Evolutionary conservation across 2,113 vertebrate species (phyloP).

Genomic region (Phaetusa simplex): DNA sequence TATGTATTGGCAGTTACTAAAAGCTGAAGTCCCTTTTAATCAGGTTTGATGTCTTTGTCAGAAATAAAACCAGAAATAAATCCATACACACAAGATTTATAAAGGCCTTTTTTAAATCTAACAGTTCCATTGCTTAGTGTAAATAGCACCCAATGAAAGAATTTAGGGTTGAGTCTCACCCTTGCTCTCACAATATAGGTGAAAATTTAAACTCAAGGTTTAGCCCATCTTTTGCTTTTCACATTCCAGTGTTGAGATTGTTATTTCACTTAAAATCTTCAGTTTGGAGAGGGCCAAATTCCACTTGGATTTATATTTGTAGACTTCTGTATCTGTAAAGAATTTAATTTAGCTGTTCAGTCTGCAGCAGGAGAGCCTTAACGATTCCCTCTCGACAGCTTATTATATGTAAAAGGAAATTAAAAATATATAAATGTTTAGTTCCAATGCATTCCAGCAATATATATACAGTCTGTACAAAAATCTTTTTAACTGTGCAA

Average conservation of each 20-base stretch:
- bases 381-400: not conserved
- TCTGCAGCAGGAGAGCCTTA: not conserved
- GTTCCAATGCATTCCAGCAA: slow-evolving; percentile 20
- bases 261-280: not conserved
- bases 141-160: not conserved
- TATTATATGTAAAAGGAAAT: slow-evolving; percentile 32
- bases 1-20: not conserved
- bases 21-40: not conserved
- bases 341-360: not conserved
- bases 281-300: not conserved
- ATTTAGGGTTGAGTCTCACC: not conserved
- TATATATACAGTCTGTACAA: not conserved
- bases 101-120: not conserved
- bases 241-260: not conserved
- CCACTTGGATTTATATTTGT: not conserved
- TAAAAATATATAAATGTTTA: slow-evolving; percentile 41
- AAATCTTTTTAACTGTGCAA: not conserved
- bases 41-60: not conserved
- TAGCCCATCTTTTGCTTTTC: not conserved
- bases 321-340: not conserved
- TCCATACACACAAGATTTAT: not conserved
- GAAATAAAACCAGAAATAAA: not conserved
- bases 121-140: not conserved
- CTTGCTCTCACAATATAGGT: not conserved
- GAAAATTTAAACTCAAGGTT: not conserved